Evolutionary conservation across 1,140 invertebrate genomes (phyloP).

Genomic region (Pseudomyrmex dendroicus): DNA sequence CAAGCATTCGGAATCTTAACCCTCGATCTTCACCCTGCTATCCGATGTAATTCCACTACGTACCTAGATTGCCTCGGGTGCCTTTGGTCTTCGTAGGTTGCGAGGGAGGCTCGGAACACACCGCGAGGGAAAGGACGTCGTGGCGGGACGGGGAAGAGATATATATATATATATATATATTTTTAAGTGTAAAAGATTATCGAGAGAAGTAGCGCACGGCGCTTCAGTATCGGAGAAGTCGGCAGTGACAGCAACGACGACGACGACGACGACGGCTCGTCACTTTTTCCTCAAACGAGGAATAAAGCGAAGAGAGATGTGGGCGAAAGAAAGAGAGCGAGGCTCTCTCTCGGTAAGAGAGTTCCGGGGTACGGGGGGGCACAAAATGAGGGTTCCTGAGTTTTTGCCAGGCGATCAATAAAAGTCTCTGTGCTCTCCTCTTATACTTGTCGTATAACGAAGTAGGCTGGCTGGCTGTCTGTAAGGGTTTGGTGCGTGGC

Average conservation of each 20-base stretch:
- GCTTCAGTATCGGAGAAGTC: conserved; percentile 63
- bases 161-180: too few relatives aligned
- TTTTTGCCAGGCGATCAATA: conserved; percentile 86
- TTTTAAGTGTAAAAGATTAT: conserved; percentile 83
- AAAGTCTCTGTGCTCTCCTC: conserved; percentile 85
- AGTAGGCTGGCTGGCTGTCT: conserved; percentile 81
- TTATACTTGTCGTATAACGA: conserved; percentile 85
- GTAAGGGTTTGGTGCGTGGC: conserved; percentile 81
- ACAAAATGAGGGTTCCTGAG: conserved; percentile 84
- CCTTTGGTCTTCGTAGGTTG: conserved; percentile 48
- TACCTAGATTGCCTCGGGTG: conserved; percentile 27
- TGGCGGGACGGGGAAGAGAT: background rate
- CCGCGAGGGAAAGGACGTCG: conserved; percentile 28
- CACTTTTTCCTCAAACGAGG: conserved; percentile 71
- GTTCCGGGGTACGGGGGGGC: conserved; percentile 80
- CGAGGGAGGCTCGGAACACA: conserved; percentile 25
- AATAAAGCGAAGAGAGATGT: conserved; percentile 51
- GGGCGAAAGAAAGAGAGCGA: conserved; percentile 59
- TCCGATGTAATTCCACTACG: conserved; percentile 49
- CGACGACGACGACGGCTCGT: conserved; percentile 66
- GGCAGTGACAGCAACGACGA: conserved; percentile 42
- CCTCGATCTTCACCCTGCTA: conserved; percentile 7
- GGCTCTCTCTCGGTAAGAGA: conserved; percentile 69
- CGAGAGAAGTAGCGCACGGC: conserved; percentile 60
- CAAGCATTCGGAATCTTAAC: conserved; percentile 38